Base-by-base conservation (phyloP, 2,113 vertebrate species). In the Etheostoma cragini region DNA sequence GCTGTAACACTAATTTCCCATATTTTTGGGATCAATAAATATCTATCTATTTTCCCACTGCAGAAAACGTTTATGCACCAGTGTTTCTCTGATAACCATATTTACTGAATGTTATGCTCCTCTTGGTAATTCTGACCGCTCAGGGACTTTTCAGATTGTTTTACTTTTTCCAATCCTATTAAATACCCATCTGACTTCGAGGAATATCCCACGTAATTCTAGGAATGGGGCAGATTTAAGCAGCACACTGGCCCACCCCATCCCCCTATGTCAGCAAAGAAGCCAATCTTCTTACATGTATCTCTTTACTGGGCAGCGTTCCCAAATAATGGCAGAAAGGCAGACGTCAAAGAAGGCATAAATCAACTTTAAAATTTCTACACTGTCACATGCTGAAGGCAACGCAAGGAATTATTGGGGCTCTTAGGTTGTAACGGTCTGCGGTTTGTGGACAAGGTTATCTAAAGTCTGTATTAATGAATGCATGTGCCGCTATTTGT, bases 161-260 rank as follows among this genome's bases (percentile, higher is more conserved):
- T 85, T 79, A 30, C 42, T 78, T 19, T 30, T 30, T 67, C 82
- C 85, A 86, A 86, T 84, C 88, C 81, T 82, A 89, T 94, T 92
- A 89, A 91, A 92, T 10, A 70, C 66, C 82, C 78, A 76, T 86
- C 64, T 82, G 83, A 84, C 83, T 80, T 83, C 21, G 70, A 92
- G 86, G 90, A 87, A 83, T 72, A 85, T 57, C 80, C 77, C 76
- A 61, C 45, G 52, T 80, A 83, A 81, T 76, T 80, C 86, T 82
- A 90, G 87, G 91, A 93, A 92, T 91, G 89, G 84, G 82, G 84
- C 66, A 76, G 85, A 89, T 92, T 91, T 91, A 90, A 91, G 81
- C 74, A 50, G 72, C 61, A 74, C 77, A 78, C 86, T 83, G 65
- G 30, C 61, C 45, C 75, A 15, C 14, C 19, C 64, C 61, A 38